A percentile compares a stretch with the other conserved stretches of the same genome.
phyloP scores from a whole-genome alignment of 2,888 invertebrate genomes.

The Zygogramma bicolorata region DNA sequence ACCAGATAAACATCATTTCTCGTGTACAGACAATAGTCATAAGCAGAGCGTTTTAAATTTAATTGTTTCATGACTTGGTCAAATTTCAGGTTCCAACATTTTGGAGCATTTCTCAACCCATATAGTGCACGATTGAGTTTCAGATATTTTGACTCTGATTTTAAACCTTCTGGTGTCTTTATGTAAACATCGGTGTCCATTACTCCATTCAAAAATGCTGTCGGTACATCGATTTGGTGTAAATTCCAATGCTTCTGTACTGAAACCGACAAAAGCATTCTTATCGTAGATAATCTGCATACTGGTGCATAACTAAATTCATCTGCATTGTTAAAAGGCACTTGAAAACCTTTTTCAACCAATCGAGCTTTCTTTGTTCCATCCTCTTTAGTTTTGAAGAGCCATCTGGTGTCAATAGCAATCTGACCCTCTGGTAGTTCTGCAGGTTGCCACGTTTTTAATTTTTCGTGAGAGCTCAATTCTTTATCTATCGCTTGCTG shows the following conservation, averaged over 20 bases:
- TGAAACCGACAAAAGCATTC: constrained; percentile 5
- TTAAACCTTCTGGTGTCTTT: no score
- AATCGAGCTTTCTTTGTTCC: constrained; percentile 35
- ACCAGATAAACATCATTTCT: no score
- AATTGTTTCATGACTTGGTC: not conserved
- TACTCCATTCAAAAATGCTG: no score
- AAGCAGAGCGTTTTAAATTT: constrained; percentile 26
- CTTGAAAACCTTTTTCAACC: constrained; percentile 37
- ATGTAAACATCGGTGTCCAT: no score
- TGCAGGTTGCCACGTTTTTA: constrained; percentile 22
- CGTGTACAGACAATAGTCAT: constrained; percentile 37
- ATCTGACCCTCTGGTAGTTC: constrained; percentile 19
- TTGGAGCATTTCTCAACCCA: constrained; percentile 11
- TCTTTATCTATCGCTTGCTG: no score
- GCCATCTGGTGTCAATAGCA: constrained; percentile 33
- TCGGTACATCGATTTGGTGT: constrained; percentile 20
- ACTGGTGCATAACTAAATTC: constrained; percentile 24
- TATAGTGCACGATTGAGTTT: constrained; percentile 2
- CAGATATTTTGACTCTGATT: no score
- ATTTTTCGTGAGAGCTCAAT: no score
- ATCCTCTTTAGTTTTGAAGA: constrained; percentile 41
- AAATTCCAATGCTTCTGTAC: constrained; percentile 10
- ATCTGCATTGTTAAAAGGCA: no score
- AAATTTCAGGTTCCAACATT: constrained; percentile 1
- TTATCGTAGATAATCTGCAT: constrained; percentile 21